These are phyloP conservation scores for Orgyia antiqua DNA, from an alignment of 2,888 invertebrate genomes.

Conservation along the genomic window DNA sequence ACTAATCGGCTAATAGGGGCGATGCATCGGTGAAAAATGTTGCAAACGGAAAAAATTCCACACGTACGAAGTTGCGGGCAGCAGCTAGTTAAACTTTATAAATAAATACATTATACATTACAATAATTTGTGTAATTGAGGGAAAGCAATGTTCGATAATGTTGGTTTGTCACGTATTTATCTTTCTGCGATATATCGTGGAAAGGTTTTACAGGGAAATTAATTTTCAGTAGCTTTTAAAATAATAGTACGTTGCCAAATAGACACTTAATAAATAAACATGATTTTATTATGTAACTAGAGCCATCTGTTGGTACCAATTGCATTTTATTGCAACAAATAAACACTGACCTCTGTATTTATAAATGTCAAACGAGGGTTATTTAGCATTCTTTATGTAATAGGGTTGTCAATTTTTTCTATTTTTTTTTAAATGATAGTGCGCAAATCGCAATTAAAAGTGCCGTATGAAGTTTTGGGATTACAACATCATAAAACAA, in stretches of 20 bases:
- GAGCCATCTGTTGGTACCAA: constrained; percentile 26
- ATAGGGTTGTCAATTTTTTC: constrained; percentile 8
- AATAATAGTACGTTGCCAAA: constrained; percentile 4
- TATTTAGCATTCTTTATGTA: constrained; percentile 4
- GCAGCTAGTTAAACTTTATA: too few species aligned
- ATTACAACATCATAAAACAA: too few species aligned
- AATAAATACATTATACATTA: too few species aligned
- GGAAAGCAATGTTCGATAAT: too few species aligned
- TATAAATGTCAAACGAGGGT: constrained; percentile 15
- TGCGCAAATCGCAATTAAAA: too few species aligned
- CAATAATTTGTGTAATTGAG: too few species aligned
- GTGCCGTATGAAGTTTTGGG: too few species aligned
- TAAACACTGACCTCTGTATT: constrained; percentile 21
- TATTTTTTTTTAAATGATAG: not conserved
- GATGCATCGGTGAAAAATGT: too few species aligned
- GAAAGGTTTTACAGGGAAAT: not conserved
- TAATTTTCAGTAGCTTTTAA: not conserved
- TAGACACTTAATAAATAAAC: constrained; percentile 27
- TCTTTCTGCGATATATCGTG: not conserved
- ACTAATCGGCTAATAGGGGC: too few species aligned
- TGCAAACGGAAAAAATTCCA: too few species aligned
- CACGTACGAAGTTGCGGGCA: too few species aligned
- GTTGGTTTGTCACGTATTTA: too few species aligned
- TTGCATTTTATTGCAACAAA: constrained; percentile 21
- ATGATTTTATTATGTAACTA: constrained; percentile 19